Evolutionary conservation across 2,888 invertebrate genomes (phyloP), one percentile per base, ranked within the genome.

Genomic region (Nebria brevicollis): DNA sequence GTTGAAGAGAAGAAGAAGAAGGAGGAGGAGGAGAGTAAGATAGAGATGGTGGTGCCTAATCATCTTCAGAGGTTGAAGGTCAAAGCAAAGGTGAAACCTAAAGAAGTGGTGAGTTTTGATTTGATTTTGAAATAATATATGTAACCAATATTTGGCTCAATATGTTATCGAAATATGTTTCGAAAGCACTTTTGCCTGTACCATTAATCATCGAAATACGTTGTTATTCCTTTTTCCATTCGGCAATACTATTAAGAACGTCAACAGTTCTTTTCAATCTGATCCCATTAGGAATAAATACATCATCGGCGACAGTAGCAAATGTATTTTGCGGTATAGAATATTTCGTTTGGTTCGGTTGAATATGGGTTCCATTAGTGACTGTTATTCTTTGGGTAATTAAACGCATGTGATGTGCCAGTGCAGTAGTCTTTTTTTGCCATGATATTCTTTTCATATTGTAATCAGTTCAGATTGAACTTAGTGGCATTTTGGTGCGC

Each of bases 51-150:
- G 2, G 83, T 94, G 4, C 95, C 95, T 0, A 95, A 94, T 88
- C 95, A 95, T 87, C 88, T 94, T 87, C 94, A 94, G 87, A 91
- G 91, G 83, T 88, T 95, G 76, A 90, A 92, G 84, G 93, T 94
- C 0, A 94, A 92, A 86, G 89, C 88, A 75, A 87, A 93, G n/a
- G 11, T 34, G 8, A 85, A 84, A 64, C 75, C 83, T 5, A 84
- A 83, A 70, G 83, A 84, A 78, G 77, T 84, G 83, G 87, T 86
- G 82, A 85, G 86, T 85, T 64, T 8, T 68, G 5, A 20, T 54
- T 64, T 34, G 34, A 20, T 77, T 70, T 73, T n/a, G 4, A n/a
- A 10, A 26, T 41, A 26, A 73, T 41, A 43, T 3, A 11, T 10
- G 34, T 34, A 68, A 26, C 20, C 26, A 1, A 15, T 25, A 68